Base-by-base conservation (phyloP, 2,797 vertebrate species). In the Poeciliopsis gracilis region DNA sequence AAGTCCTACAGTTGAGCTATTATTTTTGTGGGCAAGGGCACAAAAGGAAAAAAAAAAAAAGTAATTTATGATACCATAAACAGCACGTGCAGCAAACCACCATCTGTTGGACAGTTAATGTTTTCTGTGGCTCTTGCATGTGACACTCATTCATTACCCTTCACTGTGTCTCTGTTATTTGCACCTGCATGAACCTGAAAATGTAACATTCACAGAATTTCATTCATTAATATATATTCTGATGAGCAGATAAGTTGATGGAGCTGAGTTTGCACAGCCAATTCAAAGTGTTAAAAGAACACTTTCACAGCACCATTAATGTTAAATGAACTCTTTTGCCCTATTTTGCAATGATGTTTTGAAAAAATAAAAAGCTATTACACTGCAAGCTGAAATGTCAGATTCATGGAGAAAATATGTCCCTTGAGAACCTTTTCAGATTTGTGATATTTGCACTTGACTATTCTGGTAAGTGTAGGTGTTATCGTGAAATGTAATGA, bases 401-500 rank as follows among this genome's bases (percentile, higher is more conserved):
- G 15, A 49, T 72, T 80, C 73, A 77, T 82, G 75, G 72, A 79
- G 82, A 77, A 28, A 70, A 67, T 66, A 75, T 77, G 79, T 80
- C 59, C 77, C 28, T 83, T 45, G 33, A 41, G 66, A 75, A 74
- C 75, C 75, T n/a, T 84, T 86, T 76, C 83, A 80, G 86, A 85
- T 76, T 83, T 89, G 83, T 84, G 81, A 88, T 90, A 87, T 91
- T 90, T 90, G 55, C 86, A 86, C 75, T 75, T 57, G 69, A 71
- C 84, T 87, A 69, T 86, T 88, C 73, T 76, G 7, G 12, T 55
- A 59, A 88, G 83, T 83, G 86, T 82, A 79, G 85, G 83, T 81
- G 88, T 90, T 86, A 86, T 88, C 73, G 0, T 92, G 85, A 86
- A 77, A 89, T 90, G 92, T 90, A 86, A 82, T 82, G 69, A 80